Evolutionary conservation across 2,113 vertebrate species (phyloP).

Genomic region (Enhydra lutris): DNA sequence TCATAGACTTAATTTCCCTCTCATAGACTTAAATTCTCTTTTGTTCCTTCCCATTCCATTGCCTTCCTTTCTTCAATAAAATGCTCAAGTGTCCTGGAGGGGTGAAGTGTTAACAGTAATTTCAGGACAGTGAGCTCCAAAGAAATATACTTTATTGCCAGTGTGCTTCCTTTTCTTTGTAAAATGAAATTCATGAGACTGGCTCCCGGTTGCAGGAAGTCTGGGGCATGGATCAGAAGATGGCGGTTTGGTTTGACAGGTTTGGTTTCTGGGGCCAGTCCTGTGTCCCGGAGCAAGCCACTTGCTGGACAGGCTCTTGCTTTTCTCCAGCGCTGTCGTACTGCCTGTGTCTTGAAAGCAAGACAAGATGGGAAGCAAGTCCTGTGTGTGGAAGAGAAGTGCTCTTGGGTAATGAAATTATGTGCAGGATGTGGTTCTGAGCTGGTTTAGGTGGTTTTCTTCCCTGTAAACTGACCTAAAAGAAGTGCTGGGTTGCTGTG

Average conservation of each 20-base stretch:
- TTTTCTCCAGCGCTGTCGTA: neutral
- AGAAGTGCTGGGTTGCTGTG: neutral
- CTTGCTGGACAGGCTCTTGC: neutral
- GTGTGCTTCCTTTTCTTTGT: neutral
- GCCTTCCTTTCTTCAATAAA: neutral
- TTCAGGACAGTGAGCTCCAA: neutral
- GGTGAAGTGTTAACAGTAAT: neutral
- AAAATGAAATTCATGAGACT: neutral
- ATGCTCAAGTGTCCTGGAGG: neutral
- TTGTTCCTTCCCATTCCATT: neutral
- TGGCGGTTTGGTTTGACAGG: rapidly evolving
- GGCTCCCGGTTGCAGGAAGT: neutral
- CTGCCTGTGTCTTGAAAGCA: too few relatives aligned
- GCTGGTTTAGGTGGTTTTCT: neutral
- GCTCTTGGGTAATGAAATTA: neutral
- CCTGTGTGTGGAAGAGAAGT: neutral
- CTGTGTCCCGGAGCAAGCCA: neutral
- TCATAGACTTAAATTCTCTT: neutral
- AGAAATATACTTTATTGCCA: neutral
- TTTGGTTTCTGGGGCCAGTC: neutral
- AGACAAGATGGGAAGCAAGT: neutral
- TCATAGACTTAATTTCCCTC: too few relatives aligned
- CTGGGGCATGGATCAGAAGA: neutral
- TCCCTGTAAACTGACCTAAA: too few relatives aligned
- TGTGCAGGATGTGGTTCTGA: too few relatives aligned